These are phyloP conservation scores for Vireo griseus DNA, from an alignment of 2,797 vertebrate species.

Conservation along the genomic window DNA sequence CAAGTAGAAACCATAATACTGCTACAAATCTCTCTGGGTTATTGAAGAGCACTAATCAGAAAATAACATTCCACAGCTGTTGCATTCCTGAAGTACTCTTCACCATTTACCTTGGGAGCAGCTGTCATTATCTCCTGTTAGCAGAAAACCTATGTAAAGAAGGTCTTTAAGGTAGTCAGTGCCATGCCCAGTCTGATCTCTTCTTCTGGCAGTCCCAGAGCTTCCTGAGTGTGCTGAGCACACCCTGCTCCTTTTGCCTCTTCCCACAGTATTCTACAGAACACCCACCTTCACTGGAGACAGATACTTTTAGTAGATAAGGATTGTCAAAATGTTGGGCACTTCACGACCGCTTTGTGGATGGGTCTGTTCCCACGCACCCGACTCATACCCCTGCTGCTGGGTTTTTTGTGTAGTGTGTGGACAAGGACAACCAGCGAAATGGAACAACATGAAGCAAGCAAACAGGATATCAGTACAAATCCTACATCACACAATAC, in stretches of 20 bases:
- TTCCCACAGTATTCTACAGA: not conserved
- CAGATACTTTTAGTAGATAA: not conserved
- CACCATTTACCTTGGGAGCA: not conserved
- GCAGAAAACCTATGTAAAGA: not conserved
- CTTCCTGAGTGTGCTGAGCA: not conserved
- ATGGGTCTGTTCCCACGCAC: not conserved
- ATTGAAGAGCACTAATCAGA: not conserved
- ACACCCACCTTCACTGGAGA: not conserved
- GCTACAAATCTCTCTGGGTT: not conserved
- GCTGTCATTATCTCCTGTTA: not conserved
- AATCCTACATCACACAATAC: not conserved
- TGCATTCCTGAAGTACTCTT: not conserved
- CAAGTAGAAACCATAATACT: not conserved
- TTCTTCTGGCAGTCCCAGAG: not conserved
- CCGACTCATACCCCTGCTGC: rapidly evolving
- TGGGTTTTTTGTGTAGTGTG: not conserved
- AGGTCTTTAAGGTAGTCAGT: not conserved
- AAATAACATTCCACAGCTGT: not conserved
- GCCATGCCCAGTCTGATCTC: not conserved
- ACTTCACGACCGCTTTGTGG: not conserved
- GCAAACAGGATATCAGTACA: not conserved
- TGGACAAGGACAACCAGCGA: not conserved
- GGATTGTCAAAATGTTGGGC: not conserved
- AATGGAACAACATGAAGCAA: not conserved
- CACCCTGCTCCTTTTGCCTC: not conserved